Conservation (phyloP, 2,797 vertebrate species). For the Chelon auratus region DNA sequence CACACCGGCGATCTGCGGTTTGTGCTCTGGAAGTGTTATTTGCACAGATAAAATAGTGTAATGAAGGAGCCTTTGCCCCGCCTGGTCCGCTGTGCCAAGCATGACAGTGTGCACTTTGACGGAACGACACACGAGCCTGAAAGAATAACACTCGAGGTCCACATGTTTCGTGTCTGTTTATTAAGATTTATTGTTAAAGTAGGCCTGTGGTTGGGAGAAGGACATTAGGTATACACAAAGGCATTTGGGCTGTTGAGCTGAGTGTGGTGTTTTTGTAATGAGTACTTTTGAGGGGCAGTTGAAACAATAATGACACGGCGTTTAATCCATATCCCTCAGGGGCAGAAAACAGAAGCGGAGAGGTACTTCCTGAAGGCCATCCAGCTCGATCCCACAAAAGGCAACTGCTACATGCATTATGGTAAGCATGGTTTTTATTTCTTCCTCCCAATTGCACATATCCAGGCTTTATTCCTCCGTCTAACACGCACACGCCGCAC, state of each 20-base stretch:
- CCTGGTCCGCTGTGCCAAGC: slow-evolving; percentile 44
- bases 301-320: slow-evolving; percentile 65
- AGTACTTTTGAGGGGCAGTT: slow-evolving; percentile 50
- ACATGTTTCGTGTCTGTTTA: slow-evolving; percentile 65
- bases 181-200: slow-evolving; percentile 73
- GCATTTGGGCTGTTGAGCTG: slow-evolving; percentile 56
- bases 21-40: slow-evolving; percentile 64
- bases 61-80: slow-evolving; percentile 61
- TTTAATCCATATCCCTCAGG: slow-evolving; percentile 83
- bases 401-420: slow-evolving; percentile 99
- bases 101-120: slow-evolving; percentile 57
- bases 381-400: slow-evolving; percentile 96
- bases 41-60: slow-evolving; percentile 71
- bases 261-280: slow-evolving; percentile 60
- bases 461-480: slow-evolving; percentile 21
- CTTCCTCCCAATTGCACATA: slow-evolving; percentile 25
- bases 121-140: slow-evolving; percentile 59
- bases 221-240: slow-evolving; percentile 50
- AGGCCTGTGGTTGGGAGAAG: slow-evolving; percentile 61
- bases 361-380: slow-evolving; percentile 97
- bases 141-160: slow-evolving; percentile 56
- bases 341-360: slow-evolving; percentile 95
- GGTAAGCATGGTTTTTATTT: slow-evolving; percentile 83
- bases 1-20: slow-evolving; percentile 50
- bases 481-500: background rate